phyloP scores from a whole-genome alignment of 37 sponge, comb jelly and placozoan species.

The Eunapius fragilis region DNA sequence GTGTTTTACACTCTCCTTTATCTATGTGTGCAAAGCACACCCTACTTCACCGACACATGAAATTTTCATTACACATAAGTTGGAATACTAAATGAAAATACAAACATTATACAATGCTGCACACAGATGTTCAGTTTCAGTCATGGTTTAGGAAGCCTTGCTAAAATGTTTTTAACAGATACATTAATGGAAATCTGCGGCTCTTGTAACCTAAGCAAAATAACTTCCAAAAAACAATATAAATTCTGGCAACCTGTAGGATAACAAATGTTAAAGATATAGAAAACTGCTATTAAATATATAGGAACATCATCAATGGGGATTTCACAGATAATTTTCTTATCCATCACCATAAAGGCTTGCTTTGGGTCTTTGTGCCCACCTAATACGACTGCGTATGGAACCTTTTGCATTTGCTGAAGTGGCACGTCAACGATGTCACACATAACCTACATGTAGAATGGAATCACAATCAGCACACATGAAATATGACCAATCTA shows the following conservation, averaged over 20 bases:
- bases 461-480: constrained; percentile 2
- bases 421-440: neutral
- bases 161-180: neutral
- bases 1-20: neutral
- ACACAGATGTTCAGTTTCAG: neutral
- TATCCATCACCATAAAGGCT: constrained; percentile 19
- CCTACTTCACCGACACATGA: neutral
- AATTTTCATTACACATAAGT: neutral
- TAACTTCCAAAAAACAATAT: constrained; percentile 17
- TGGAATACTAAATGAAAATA: neutral
- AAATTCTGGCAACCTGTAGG: constrained; percentile 19
- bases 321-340: constrained; percentile 8
- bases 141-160: neutral
- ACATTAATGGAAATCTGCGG: constrained; percentile 5
- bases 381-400: constrained; percentile 19
- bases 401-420: constrained; percentile 7
- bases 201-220: neutral
- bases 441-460: neutral
- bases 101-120: neutral
- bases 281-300: constrained; percentile 10
- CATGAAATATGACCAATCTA: neutral
- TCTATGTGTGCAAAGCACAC: neutral
- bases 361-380: constrained; percentile 1
- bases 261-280: constrained; percentile 29
- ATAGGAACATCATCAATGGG: constrained; percentile 22